These are phyloP conservation scores for Ammodytes dubius DNA, from an alignment of 2,113 vertebrate genomes.

Conservation along the genomic window DNA sequence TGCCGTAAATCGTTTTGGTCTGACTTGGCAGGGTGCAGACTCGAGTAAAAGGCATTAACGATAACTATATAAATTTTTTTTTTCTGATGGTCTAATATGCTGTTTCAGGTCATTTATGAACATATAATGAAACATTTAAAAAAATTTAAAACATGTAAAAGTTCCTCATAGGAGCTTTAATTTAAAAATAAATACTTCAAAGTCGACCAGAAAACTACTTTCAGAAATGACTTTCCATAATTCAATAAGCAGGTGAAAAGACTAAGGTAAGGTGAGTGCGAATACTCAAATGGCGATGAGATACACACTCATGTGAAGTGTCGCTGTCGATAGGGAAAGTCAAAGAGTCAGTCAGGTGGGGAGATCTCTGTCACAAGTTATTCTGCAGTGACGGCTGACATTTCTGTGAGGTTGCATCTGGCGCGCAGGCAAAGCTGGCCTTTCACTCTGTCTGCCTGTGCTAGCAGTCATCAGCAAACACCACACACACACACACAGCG, in stretches of 20 bases:
- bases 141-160: no score
- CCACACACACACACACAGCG: constrained; percentile 6
- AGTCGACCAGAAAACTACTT: no score
- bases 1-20: no score
- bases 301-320: constrained; percentile 36
- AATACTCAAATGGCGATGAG: constrained; percentile 45
- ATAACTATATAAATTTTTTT: no score
- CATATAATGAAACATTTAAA: no score
- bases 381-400: constrained; percentile 80
- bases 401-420: constrained; percentile 76
- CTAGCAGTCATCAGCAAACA: constrained; percentile 68
- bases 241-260: background rate
- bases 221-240: background rate
- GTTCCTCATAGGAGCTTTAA: no score
- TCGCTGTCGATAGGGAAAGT: constrained; percentile 69
- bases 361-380: constrained; percentile 72
- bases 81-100: no score
- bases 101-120: no score
- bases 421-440: constrained; percentile 74
- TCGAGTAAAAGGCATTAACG: no score
- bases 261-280: background rate
- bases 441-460: constrained; percentile 73
- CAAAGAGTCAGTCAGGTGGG: constrained; percentile 73
- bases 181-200: no score
- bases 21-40: no score